These are phyloP conservation scores for Prorops nasuta DNA, from an alignment of 1,140 invertebrate genomes.

Conservation along the genomic window DNA sequence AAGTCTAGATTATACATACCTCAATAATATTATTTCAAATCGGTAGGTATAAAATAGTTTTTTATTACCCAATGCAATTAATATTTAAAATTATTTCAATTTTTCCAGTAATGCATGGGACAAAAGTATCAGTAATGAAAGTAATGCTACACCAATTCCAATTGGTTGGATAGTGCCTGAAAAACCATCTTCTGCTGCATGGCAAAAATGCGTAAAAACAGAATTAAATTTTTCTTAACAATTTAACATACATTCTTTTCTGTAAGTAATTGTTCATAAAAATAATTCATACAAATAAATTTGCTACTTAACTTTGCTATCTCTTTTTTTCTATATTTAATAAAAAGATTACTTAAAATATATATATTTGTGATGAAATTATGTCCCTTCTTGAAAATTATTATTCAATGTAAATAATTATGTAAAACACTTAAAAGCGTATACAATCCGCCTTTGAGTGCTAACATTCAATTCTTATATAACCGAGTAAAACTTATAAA, in stretches of 20 bases:
- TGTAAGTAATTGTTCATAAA: constrained; percentile 1
- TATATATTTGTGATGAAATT: no score
- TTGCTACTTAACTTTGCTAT: no score
- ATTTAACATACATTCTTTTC: constrained; percentile 1
- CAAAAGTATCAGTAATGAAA: constrained; percentile 45
- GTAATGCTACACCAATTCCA: constrained; percentile 54
- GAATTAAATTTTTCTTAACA: constrained; percentile 23
- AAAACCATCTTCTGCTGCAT: constrained; percentile 42
- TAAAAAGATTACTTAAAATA: no score
- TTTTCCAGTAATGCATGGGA: constrained; percentile 60
- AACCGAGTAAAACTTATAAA: no score
- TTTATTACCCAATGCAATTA: background rate
- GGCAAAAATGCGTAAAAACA: constrained; percentile 48
- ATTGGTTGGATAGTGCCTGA: constrained; percentile 60
- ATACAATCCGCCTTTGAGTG: no score
- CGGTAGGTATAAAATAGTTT: constrained; percentile 33
- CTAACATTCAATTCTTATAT: no score
- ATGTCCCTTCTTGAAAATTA: no score
- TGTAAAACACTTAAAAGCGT: no score
- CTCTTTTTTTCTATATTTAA: no score
- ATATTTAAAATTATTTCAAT: constrained; percentile 20
- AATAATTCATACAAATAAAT: constrained; percentile 4
- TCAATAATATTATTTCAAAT: constrained; percentile 46
- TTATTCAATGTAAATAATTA: no score
- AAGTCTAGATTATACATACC: constrained; percentile 40